These are phyloP conservation scores for Cephalopholis sonnerati DNA, from an alignment of 2,113 vertebrate species.

Conservation along the genomic window DNA sequence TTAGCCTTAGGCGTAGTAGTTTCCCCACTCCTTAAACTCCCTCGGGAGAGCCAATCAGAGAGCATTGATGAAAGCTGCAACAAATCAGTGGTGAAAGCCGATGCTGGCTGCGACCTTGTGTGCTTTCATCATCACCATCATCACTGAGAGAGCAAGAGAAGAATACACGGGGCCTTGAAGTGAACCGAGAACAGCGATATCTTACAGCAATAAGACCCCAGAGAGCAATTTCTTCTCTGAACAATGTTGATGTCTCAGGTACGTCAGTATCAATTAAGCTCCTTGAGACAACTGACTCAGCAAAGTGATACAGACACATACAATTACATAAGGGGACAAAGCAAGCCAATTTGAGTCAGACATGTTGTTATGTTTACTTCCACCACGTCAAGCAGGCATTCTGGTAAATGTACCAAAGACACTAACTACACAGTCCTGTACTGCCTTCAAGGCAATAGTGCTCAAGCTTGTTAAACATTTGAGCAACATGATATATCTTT, in stretches of 20 bases:
- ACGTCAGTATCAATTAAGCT: conserved; percentile 3
- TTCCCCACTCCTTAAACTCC: conserved; percentile 54
- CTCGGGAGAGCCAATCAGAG: conserved; percentile 61
- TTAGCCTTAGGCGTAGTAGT: conserved; percentile 36
- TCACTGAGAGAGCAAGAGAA: not conserved
- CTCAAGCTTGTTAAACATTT: not conserved
- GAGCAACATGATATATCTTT: conserved; percentile 9
- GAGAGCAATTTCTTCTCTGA: conserved; percentile 1
- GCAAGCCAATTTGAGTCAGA: not conserved
- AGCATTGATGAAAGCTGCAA: conserved; percentile 63
- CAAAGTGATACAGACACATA: not conserved
- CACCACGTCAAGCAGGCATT: not conserved
- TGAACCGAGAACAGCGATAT: not conserved
- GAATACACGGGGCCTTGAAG: not conserved
- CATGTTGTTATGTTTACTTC: not conserved
- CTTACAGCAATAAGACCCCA: conserved; percentile 1
- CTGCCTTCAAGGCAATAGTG: not conserved
- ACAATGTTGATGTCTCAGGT: conserved; percentile 18
- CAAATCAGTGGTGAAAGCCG: conserved; percentile 49
- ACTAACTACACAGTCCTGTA: not conserved
- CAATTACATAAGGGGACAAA: not conserved
- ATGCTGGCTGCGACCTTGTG: conserved; percentile 35
- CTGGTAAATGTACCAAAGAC: not conserved
- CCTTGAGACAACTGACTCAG: not conserved
- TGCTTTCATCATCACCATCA: conserved; percentile 56